Evolutionary conservation across 1,140 invertebrate genomes (phyloP).

Genomic region (Heliconius eleuchia): DNA sequence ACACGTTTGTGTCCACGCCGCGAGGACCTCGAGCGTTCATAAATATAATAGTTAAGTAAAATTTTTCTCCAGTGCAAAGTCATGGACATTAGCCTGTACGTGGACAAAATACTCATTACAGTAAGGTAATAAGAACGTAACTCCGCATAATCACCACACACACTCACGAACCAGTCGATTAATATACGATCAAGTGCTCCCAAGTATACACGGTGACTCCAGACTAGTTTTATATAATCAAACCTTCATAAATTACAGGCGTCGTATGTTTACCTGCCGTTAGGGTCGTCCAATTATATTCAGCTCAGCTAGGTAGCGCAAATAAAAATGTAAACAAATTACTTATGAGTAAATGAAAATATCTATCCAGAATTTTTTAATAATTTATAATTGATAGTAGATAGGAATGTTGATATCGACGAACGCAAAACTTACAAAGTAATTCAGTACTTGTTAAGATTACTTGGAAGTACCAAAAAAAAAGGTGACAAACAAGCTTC

Average conservation of each 20-base stretch:
- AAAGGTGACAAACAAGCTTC: neutral
- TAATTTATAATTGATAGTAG: neutral
- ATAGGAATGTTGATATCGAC: neutral
- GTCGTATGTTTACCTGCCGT: conserved; percentile 7
- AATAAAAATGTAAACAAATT: conserved; percentile 10
- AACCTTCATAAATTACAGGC: conserved; percentile 10
- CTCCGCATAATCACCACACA: conserved; percentile 28
- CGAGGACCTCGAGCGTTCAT: neutral
- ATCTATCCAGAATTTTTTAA: neutral
- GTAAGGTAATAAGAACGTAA: conserved; percentile 24
- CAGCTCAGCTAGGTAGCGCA: neutral
- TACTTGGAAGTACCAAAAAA: conserved; percentile 3
- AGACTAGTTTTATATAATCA: conserved; percentile 15
- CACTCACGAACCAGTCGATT: conserved; percentile 23
- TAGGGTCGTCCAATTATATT: conserved; percentile 9
- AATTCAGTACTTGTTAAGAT: neutral
- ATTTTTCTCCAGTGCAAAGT: conserved; percentile 7
- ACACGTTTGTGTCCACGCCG: no score
- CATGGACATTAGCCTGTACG: conserved; percentile 13
- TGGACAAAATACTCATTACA: conserved; percentile 28
- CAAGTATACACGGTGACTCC: conserved; percentile 1
- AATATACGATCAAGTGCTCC: conserved; percentile 28
- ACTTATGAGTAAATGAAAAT: neutral
- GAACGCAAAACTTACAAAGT: neutral
- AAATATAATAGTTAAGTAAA: neutral